A percentile compares a stretch with the other conserved stretches of the same genome.
Evolutionary conservation across 2,113 vertebrate species (phyloP).

Genomic region (Gobio gobio): DNA sequence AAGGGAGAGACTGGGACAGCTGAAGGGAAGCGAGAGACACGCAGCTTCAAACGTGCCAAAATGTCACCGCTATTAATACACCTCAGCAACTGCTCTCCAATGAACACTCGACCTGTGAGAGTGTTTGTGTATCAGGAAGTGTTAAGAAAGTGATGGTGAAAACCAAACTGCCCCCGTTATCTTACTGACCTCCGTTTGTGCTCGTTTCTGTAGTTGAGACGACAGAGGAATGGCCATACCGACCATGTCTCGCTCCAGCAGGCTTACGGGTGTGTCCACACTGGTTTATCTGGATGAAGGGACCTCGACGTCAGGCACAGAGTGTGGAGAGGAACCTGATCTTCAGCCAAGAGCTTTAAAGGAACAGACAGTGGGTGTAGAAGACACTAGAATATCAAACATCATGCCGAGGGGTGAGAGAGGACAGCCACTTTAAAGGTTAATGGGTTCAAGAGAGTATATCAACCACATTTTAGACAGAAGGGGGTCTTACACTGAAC

Average conservation of each 20-base stretch:
- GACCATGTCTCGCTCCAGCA: conserved; percentile 61
- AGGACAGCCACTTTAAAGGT: neutral
- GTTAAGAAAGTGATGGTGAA: neutral
- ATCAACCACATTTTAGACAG: neutral
- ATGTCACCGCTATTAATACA: conserved; percentile 53
- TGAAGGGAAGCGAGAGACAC: conserved; percentile 45
- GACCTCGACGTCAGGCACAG: neutral
- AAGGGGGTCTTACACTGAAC: neutral
- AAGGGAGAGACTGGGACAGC: conserved; percentile 70
- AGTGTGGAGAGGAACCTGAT: conserved; percentile 59
- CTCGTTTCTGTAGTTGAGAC: neutral
- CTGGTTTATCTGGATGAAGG: conserved; percentile 58
- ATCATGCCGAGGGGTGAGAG: conserved; percentile 83
- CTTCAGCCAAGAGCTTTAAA: conserved; percentile 55
- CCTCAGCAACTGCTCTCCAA: conserved; percentile 12
- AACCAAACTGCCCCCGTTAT: neutral
- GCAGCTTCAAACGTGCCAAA: conserved; percentile 32
- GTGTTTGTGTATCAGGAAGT: neutral
- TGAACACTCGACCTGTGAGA: neutral
- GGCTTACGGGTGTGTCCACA: conserved; percentile 50
- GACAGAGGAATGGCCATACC: conserved; percentile 66
- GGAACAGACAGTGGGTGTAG: conserved; percentile 79
- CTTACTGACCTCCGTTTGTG: neutral
- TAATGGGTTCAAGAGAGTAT: conserved; percentile 13
- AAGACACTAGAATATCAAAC: conserved; percentile 84